Base-by-base conservation (phyloP, 2,113 vertebrate genomes). In the Gyps fulvus region DNA sequence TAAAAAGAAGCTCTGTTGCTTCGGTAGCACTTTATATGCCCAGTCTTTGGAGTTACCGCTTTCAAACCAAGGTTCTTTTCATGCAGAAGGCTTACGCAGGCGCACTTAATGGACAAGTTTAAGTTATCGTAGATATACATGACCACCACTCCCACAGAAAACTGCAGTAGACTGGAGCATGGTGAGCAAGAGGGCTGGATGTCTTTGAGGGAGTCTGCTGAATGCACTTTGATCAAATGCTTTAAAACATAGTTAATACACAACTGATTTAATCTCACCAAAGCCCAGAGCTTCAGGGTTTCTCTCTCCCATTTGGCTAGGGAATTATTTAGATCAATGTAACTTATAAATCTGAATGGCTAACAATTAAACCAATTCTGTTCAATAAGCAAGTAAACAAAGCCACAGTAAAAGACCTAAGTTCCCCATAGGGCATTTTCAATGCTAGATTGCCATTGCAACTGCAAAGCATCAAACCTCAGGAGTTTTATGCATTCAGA, bases 351-450 rank as follows among this genome's bases (percentile, higher is more conserved):
- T 83, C 49, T 86, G 87, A 93, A 79, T 61, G 77, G 55, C 81
- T 93, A 79, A 76, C 58, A 91, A 67, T 84, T 72, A 87, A 90
- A 88, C 43, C 9, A 42, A 29, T 86, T 83, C 78, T 62, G 15
- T 80, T 91, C 79, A 86, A 86, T 61, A 80, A 91, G 69, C 82
- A 90, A 93, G 54, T 52, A 90, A 93, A 91, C 66, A 95, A 96
- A 88, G 55, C 32, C 52, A 21, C 45, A 78, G 25, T 58, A 52
- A 85, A 96, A 84, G n/a, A 42, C 23, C 4, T 40, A 45, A 42
- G 8, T 40, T 83, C 25, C 73, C 57, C 49, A 34, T 6, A 42
- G 87, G 78, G 84, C 31, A 45, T 94, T 91, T 89, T 67, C 77
- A 82, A 5, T 43, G n/a, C 57, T 79, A 52, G 40, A 31, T 62